Evolutionary conservation across 37 sponge, comb jelly and placozoan species (phyloP), one percentile per base, ranked within the genome.

Genomic region (Axinella damicornis): DNA sequence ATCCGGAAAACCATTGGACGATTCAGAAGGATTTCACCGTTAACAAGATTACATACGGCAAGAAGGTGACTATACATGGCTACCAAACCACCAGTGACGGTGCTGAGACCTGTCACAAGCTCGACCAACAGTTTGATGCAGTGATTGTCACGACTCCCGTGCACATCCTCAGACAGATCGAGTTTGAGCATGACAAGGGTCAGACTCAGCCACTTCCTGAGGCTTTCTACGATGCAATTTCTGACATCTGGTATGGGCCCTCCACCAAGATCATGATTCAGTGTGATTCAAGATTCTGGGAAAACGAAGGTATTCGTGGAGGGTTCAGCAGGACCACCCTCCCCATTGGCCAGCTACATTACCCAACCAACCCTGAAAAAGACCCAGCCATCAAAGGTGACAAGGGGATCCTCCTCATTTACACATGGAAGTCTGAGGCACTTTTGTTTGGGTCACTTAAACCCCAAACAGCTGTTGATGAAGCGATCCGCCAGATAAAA

Each of bases 361-460:
- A 88, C 71, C 88, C 88, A 2, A 88, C 74, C 25, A n/a, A n/a
- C n/a, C n/a, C n/a, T n/a, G 41, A 60, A 0, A 40, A 69, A n/a
- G 6, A 68, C 35, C 57, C 71, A 27, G 54, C 28, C 2, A 0
- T 5, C 5, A 55, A 37, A n/a, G n/a, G n/a, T 20, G 76, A 89
- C 20, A 52, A 52, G 17, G 90, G 79, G 13, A 80, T 90, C 38
- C 85, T 90, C 5, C 30, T 90, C 56, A 27, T 41, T 31, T 90
- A 90, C 65, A 88, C 83, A 27, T 88, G 89, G 89, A 88, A 88
- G 55, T 28, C 64, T 46, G 89, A 89, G 54, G 90, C 81, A n/a
- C 90, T 90, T 22, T 12, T 74, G 33, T 90, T 84, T 79, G 90
- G 80, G 0, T 52, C 90, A 21, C 67, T 69, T 11, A 21, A 55